Evolutionary conservation across 2,888 invertebrate species (phyloP).

Genomic region (Dasysyrphus albostriatus): DNA sequence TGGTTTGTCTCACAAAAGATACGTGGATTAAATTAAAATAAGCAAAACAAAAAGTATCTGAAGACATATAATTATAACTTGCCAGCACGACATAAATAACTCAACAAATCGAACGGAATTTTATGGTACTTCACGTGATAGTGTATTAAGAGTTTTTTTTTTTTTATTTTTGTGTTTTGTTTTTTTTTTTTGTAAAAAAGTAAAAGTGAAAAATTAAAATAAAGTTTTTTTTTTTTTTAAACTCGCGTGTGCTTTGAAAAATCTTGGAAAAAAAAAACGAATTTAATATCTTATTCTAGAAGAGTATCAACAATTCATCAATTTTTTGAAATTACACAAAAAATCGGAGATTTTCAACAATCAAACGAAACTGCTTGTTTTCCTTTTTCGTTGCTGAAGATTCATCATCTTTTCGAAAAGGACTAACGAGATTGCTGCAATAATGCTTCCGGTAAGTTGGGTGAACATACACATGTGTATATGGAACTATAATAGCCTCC

Average conservation of each 20-base stretch:
- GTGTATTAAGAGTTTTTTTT: slow-evolving; percentile 13
- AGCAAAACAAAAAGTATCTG: slow-evolving; percentile 53
- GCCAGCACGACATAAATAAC: slow-evolving; percentile 68
- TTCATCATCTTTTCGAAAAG: slow-evolving; percentile 40
- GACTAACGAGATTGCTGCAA: slow-evolving; percentile 64
- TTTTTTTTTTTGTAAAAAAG: slow-evolving; percentile 50
- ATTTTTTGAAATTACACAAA: slow-evolving; percentile 56
- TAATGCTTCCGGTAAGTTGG: slow-evolving; percentile 75
- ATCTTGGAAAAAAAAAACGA: not conserved
- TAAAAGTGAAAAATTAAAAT: slow-evolving; percentile 53
- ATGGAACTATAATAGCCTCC: not conserved
- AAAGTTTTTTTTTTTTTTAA: not conserved
- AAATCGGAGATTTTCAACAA: slow-evolving; percentile 9
- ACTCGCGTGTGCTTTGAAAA: slow-evolving; percentile 44
- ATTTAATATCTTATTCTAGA: slow-evolving; percentile 40
- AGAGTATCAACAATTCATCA: slow-evolving; percentile 44
- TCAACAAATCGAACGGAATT: slow-evolving; percentile 59
- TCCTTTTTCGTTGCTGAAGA: slow-evolving; percentile 35
- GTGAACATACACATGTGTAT: not conserved
- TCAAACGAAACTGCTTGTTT: slow-evolving; percentile 30
- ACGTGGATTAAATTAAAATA: slow-evolving; percentile 65
- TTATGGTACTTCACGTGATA: slow-evolving; percentile 65
- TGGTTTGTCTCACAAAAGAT: slow-evolving; percentile 34
- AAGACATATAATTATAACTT: slow-evolving; percentile 41
- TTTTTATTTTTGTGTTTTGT: slow-evolving; percentile 26